phyloP scores from a whole-genome alignment of 2,113 vertebrate species.

The Gobius niger region DNA sequence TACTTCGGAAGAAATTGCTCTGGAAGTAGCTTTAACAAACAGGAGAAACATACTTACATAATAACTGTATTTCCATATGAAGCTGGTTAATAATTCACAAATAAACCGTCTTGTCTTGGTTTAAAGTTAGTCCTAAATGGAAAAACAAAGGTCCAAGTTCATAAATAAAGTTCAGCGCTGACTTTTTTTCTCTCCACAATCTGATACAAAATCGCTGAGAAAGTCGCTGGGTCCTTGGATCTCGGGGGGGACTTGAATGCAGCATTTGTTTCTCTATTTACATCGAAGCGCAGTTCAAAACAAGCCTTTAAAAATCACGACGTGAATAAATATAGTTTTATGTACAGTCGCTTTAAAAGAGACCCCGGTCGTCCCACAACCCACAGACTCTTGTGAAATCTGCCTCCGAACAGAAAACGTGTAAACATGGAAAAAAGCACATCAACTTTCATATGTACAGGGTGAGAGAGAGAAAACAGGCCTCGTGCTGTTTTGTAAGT shows the following conservation, averaged over 20 bases:
- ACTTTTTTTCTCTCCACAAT: not conserved
- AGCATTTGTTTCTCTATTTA: not conserved
- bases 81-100: too few relatives aligned
- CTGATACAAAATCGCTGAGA: not conserved
- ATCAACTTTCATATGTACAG: conserved; percentile 52
- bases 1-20: too few relatives aligned
- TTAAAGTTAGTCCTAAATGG: too few relatives aligned
- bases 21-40: too few relatives aligned
- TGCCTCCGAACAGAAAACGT: conserved; percentile 38
- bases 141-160: too few relatives aligned
- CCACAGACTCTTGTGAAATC: conserved; percentile 23
- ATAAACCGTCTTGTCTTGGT: too few relatives aligned
- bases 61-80: too few relatives aligned
- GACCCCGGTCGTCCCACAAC: conserved; percentile 19
- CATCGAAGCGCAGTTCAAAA: not conserved
- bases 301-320: conserved; percentile 10
- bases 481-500: conserved; percentile 13
- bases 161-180: not conserved
- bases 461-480: conserved; percentile 17
- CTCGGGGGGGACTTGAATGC: not conserved
- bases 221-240: conserved; percentile 3
- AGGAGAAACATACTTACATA: too few relatives aligned
- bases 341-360: conserved; percentile 27
- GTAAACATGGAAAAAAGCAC: conserved; percentile 60
- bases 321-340: conserved; percentile 20